Percentiles rank a stretch among this genome's conserved stretches.
Evolutionary conservation across 2,797 vertebrate species (phyloP).

Genomic region (Gambelia wislizenii): DNA sequence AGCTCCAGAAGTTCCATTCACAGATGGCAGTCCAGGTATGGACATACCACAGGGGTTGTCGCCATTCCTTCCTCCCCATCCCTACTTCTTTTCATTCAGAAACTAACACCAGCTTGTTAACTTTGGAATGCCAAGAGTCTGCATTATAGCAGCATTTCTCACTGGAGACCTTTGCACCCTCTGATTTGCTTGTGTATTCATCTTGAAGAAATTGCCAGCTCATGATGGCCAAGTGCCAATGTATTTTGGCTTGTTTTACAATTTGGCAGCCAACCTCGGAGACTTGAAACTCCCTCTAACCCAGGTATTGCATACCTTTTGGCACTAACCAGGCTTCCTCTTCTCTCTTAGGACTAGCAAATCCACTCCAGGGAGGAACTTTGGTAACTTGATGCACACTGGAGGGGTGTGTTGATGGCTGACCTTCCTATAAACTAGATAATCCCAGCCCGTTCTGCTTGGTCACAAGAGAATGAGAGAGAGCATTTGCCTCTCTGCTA

Average conservation of each 20-base stretch:
- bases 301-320: not conserved
- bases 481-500: not conserved
- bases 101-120: not conserved
- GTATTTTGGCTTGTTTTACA: not conserved
- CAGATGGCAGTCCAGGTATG: slow-evolving; percentile 93
- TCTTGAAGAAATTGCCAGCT: not conserved
- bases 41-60: slow-evolving; percentile 27
- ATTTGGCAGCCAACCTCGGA: not conserved
- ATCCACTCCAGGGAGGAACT: not conserved
- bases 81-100: slow-evolving; percentile 26
- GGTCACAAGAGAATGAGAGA: not conserved
- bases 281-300: not conserved
- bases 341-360: too few relatives aligned
- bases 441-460: not conserved
- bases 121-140: too few relatives aligned
- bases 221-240: not conserved
- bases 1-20: slow-evolving; percentile 90
- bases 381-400: not conserved
- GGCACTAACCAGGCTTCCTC: too few relatives aligned
- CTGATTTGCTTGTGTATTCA: not conserved
- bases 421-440: not conserved
- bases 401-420: not conserved
- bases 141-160: too few relatives aligned
- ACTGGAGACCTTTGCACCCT: not conserved
- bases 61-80: not conserved